Percentiles rank a stretch among this genome's conserved stretches.
Evolutionary conservation across 2,888 invertebrate species (phyloP).

Genomic region (Cheilosia impressa): DNA sequence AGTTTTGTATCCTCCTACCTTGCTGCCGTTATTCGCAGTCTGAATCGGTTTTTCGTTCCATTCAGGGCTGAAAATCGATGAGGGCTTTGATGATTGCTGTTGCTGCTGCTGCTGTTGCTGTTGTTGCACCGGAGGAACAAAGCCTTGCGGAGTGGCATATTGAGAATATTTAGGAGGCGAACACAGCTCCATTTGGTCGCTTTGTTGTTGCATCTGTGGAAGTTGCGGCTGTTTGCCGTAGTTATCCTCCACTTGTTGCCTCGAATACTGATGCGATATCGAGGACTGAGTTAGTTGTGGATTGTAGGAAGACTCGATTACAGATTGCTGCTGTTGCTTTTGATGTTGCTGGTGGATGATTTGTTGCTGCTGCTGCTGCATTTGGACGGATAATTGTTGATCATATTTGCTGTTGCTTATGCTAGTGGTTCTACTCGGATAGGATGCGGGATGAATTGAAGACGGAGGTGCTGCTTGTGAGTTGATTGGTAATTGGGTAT

Average conservation of each 20-base stretch:
- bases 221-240: conserved; percentile 51
- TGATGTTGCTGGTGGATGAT: conserved; percentile 77
- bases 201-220: conserved; percentile 56
- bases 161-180: conserved; percentile 77
- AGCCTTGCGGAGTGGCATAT: conserved; percentile 61
- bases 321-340: conserved; percentile 75
- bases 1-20: conserved; percentile 70
- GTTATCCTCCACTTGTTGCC: conserved; percentile 52
- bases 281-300: conserved; percentile 53
- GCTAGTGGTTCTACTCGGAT: conserved; percentile 62
- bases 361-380: conserved; percentile 76
- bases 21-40: conserved; percentile 65
- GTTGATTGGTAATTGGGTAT: conserved; percentile 71
- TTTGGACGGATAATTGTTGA: conserved; percentile 78
- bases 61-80: conserved; percentile 83
- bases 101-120: conserved; percentile 76
- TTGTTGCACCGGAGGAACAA: conserved; percentile 68
- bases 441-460: conserved; percentile 66
- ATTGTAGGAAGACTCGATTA: conserved; percentile 77
- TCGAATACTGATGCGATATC: conserved; percentile 70
- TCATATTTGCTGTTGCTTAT: conserved; percentile 78
- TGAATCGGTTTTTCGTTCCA: conserved; percentile 80
- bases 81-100: conserved; percentile 76
- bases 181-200: conserved; percentile 77
- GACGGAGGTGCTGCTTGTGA: conserved; percentile 72